Base-by-base conservation (phyloP, 2,113 vertebrate genomes). In the Ceratotherium simum region DNA sequence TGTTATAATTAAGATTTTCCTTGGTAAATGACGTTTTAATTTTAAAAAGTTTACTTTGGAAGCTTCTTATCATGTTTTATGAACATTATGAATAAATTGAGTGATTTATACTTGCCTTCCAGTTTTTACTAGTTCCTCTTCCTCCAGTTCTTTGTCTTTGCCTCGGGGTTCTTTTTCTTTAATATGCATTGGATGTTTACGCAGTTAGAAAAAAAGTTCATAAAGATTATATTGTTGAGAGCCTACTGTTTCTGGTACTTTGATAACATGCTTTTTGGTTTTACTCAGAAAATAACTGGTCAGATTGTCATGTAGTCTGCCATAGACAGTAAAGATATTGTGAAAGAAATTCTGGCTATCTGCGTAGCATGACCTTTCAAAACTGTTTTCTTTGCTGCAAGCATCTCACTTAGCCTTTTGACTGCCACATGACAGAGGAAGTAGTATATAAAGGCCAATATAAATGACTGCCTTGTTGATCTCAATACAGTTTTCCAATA, bases 201-300 rank as follows among this genome's bases (percentile, higher is more conserved):
- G 27, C 92, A 98, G 83, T 97, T 96, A 98, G 87, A 97, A 98
- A 98, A 97, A 98, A 97, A 0, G 0, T 87, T 98, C 97, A 98
- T 98, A 98, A 97, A 98, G 89, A 94, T 92, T 56, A 70, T 84
- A 39, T 96, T 98, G 97, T 98, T 87, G 70, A 97, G 60, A 62
- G 58, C 91, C 82, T 87, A 16, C 83, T 90, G 93, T 97, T 98
- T 98, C 96, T 98, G 39, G 82, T 96, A 0, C 86, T 98, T 97
- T 83, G 86, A 90, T 97, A 97, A 62, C 0, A 92, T 13, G 91
- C 92, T 95, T 94, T 97, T 93, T 98, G 96, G 95, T 98, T 81
- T 98, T 98, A 96, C 91, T 96, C 96, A 97, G 97, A 98, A 98
- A 95, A 98, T 97, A 73, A 56, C 97, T 98, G 98, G 91, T 97